Evolutionary conservation across 2,113 vertebrate species (phyloP).

Genomic region (Addax nasomaculatus): DNA sequence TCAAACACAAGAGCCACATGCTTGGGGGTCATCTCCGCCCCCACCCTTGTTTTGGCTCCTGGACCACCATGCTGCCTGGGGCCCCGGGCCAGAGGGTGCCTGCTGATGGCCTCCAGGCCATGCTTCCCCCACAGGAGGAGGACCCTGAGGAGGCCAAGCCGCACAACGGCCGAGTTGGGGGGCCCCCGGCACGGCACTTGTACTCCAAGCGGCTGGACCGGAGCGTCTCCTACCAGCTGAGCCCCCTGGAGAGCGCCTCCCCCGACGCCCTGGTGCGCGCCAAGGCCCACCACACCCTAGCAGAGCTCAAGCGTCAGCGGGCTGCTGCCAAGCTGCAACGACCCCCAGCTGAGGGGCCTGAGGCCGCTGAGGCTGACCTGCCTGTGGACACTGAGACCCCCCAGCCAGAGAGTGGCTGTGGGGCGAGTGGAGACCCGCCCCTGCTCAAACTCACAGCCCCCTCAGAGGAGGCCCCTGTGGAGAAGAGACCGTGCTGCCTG

Average conservation of each 20-base stretch:
- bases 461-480: slow-evolving; percentile 79
- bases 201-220: slow-evolving; percentile 86
- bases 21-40: not conserved
- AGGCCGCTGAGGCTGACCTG: not conserved
- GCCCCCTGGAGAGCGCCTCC: slow-evolving; percentile 16
- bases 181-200: slow-evolving; percentile 76
- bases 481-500: slow-evolving; percentile 86
- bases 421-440: slow-evolving; percentile 87
- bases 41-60: not conserved
- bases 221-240: slow-evolving; percentile 86
- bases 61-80: too few species aligned
- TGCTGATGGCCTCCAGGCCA: not conserved
- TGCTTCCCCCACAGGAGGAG: not conserved
- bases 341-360: slow-evolving; percentile 59
- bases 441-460: slow-evolving; percentile 90
- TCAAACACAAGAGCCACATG: too few species aligned
- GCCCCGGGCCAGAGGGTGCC: not conserved
- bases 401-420: slow-evolving; percentile 76
- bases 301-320: slow-evolving; percentile 91
- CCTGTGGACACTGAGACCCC: rapidly evolving
- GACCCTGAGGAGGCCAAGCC: slow-evolving; percentile 56
- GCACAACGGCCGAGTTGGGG: slow-evolving; percentile 81
- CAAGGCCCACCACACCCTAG: slow-evolving; percentile 89
- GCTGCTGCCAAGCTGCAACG: slow-evolving; percentile 90
- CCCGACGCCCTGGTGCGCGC: slow-evolving; percentile 78